These are phyloP conservation scores for Megamerina dolium DNA, from an alignment of 2,888 invertebrate genomes.

Conservation along the genomic window DNA sequence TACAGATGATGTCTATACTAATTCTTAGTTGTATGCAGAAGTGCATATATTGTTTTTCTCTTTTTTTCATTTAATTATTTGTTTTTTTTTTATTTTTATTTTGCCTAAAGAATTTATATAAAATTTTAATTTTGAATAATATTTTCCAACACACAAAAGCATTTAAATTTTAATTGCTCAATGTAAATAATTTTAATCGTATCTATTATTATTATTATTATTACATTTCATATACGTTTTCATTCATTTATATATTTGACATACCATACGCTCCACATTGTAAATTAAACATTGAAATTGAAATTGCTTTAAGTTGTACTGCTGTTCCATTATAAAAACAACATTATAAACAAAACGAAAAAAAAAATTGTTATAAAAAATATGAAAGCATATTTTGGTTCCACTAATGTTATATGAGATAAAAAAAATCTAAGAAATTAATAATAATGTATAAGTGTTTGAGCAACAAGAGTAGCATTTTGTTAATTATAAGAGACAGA, in stretches of 20 bases:
- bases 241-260: not conserved
- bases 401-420: too few relatives aligned
- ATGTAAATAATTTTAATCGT: too few relatives aligned
- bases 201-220: slow-evolving; percentile 1
- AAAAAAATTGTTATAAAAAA: too few relatives aligned
- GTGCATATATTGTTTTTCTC: not conserved
- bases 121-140: too few relatives aligned
- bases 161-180: too few relatives aligned
- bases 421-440: too few relatives aligned
- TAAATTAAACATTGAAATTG: not conserved
- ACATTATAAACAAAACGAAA: too few relatives aligned
- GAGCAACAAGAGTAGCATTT: not conserved
- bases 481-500: not conserved
- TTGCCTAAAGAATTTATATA: too few relatives aligned
- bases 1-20: slow-evolving; percentile 19
- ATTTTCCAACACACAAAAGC: too few relatives aligned
- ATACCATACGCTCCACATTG: not conserved
- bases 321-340: too few relatives aligned
- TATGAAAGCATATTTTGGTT: too few relatives aligned
- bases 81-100: not conserved
- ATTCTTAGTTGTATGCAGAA: slow-evolving; percentile 18
- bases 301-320: not conserved
- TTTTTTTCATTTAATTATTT: not conserved
- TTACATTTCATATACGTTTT: slow-evolving; percentile 7
- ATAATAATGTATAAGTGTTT: too few relatives aligned